phyloP scores from a whole-genome alignment of 2,888 invertebrate genomes.

The Platycnemis pennipes region DNA sequence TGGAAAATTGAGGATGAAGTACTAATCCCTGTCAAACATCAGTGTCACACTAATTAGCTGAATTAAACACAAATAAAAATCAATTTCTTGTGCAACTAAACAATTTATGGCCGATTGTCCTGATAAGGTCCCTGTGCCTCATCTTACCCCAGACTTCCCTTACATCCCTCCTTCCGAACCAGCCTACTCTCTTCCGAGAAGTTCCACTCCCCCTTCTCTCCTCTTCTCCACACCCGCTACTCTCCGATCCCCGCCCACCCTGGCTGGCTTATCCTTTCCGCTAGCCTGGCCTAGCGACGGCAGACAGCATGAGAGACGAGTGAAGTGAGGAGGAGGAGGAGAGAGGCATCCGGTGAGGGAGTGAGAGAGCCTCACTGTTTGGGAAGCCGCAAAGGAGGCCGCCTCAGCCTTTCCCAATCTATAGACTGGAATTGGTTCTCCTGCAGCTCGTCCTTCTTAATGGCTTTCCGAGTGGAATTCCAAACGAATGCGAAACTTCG shows the following conservation, averaged over 20 bases:
- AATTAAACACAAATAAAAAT: too few relatives aligned
- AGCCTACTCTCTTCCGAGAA: too few relatives aligned
- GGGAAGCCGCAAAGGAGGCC: slow-evolving; percentile 16
- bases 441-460: slow-evolving; percentile 34
- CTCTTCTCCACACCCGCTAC: too few relatives aligned
- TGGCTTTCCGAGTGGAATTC: slow-evolving; percentile 52
- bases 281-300: neutral
- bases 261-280: neutral
- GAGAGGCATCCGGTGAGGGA: neutral
- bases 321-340: neutral
- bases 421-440: slow-evolving; percentile 32
- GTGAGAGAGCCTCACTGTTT: neutral
- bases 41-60: too few relatives aligned
- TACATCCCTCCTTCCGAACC: too few relatives aligned
- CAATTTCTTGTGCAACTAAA: neutral
- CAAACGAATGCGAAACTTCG: neutral
- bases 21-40: too few relatives aligned
- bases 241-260: neutral
- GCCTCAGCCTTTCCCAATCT: slow-evolving; percentile 32
- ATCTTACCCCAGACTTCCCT: too few relatives aligned
- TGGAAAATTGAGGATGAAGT: too few relatives aligned
- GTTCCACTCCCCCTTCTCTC: too few relatives aligned
- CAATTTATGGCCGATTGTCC: too few relatives aligned
- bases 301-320: neutral
- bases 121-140: too few relatives aligned